Conservation (phyloP, 2,888 invertebrate species). For the Apodemia hepburni region DNA sequence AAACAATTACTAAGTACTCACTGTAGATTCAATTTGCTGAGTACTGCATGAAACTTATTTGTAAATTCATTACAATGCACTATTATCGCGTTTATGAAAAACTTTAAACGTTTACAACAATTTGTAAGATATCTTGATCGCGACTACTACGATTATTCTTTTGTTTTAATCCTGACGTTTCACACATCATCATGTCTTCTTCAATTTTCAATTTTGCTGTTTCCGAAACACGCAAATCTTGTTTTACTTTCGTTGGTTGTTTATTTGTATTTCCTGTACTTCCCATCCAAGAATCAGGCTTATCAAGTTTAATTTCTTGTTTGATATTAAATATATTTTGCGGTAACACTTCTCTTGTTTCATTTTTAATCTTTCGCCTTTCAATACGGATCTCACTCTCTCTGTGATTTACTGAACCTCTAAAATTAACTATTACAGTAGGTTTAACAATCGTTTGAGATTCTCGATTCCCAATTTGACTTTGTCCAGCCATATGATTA, state of each 20-base stretch:
- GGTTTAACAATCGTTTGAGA: conserved; percentile 71
- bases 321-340: conserved; percentile 69
- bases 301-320: conserved; percentile 65
- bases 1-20: too few relatives aligned
- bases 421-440: conserved; percentile 68
- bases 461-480: conserved; percentile 71
- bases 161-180: conserved; percentile 46
- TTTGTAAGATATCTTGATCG: conserved; percentile 53
- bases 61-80: too few relatives aligned
- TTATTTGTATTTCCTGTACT: conserved; percentile 31
- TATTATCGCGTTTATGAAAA: neutral
- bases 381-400: conserved; percentile 63
- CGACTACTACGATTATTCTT: conserved; percentile 40
- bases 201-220: conserved; percentile 40
- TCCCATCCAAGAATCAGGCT: conserved; percentile 33
- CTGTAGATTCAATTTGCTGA: too few relatives aligned
- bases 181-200: conserved; percentile 62
- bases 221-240: conserved; percentile 40
- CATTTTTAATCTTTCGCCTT: conserved; percentile 43
- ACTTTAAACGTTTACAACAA: conserved; percentile 51
- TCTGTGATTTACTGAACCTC: conserved; percentile 58
- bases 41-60: too few relatives aligned
- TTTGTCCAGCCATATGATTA: conserved; percentile 65
- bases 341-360: conserved; percentile 40
- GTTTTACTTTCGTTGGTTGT: conserved; percentile 39